Base-by-base conservation (phyloP, 2,888 invertebrate genomes). In the Urechis unicinctus region DNA sequence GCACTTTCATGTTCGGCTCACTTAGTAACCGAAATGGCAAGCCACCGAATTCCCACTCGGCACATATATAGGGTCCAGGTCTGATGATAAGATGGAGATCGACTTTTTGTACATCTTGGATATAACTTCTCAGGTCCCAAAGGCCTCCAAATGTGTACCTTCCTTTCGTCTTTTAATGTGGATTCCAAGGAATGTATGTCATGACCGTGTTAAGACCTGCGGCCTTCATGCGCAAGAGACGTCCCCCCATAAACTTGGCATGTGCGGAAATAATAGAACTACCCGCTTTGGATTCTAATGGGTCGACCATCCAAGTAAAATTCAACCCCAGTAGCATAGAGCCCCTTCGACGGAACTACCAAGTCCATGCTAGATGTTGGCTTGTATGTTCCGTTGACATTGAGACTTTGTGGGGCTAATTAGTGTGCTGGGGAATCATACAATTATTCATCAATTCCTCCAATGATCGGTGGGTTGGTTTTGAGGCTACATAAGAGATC, bases 1-100 rank as follows among this genome's bases (percentile, higher is more conserved):
- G 63, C 3, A 79, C 69, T 66, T 74, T 73, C 62, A 83, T 80
- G 24, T 76, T 70, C 9, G 77, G 72, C 56, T 80, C 77, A 21
- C 79, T 66, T 41, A 81, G 68, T 2, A 82, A 68, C 80, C 81
- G 82, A 17, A 59, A 41, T 1, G 62, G 62, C 49, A 62, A 48
- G 3, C 62, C 62, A 3, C 62, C 66, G 30, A 57, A 61, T 9
- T 66, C 66, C 63, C 64, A 66, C 56, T 66, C 65, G 6, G 60
- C 56, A 53, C 60, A 65, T 41, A 65, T 62, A 29, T 61, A 67
- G 2, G 60, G 63, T 4, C 62, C 64, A 4, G 66, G 63, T 6
- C 65, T 50, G 6, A 66, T 42, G 5, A 65, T 65, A 47, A 64
- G 46, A 25, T 64, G 53, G 24, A 65, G 49, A 2, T 57, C 63